A percentile compares a stretch with the other conserved stretches of the same genome.
phyloP scores from a whole-genome alignment of 2,888 invertebrate species.

The Ophion costatus region DNA sequence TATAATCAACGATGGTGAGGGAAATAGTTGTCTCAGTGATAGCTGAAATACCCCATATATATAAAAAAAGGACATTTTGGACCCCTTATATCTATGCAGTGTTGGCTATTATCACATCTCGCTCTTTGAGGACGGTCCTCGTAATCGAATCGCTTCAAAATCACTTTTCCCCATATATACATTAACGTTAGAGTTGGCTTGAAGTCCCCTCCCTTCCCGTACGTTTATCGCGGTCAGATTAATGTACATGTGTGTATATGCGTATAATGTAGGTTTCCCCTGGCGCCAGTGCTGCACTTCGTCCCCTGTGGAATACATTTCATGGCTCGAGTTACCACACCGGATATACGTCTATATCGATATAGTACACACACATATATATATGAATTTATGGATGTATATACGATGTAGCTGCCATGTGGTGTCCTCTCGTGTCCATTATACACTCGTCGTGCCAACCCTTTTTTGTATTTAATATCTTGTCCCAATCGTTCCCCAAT shows the following conservation, averaged over 20 bases:
- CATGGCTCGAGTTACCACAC: slow-evolving; percentile 64
- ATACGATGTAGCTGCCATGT: slow-evolving; percentile 42
- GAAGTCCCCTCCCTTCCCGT: not conserved
- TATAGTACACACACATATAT: not conserved
- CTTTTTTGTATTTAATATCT: slow-evolving; percentile 49
- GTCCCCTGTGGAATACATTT: slow-evolving; percentile 63
- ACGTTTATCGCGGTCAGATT: not conserved
- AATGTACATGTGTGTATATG: slow-evolving; percentile 18
- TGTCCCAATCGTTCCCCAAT: slow-evolving; percentile 30
- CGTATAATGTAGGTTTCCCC: slow-evolving; percentile 19
- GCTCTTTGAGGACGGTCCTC: too few relatives aligned
- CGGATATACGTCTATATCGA: slow-evolving; percentile 39
- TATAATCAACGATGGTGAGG: too few relatives aligned
- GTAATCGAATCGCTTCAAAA: too few relatives aligned
- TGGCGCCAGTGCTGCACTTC: slow-evolving; percentile 58
- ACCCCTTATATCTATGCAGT: not conserved
- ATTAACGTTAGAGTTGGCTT: not conserved
- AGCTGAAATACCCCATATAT: too few relatives aligned
- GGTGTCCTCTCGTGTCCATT: slow-evolving; percentile 18
- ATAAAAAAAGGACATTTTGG: too few relatives aligned
- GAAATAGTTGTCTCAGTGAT: too few relatives aligned
- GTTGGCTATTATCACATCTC: not conserved
- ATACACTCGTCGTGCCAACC: slow-evolving; percentile 40
- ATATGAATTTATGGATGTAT: not conserved
- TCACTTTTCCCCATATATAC: not conserved